These are phyloP conservation scores for Arenicola marina DNA, from an alignment of 2,888 invertebrate species.

Conservation along the genomic window DNA sequence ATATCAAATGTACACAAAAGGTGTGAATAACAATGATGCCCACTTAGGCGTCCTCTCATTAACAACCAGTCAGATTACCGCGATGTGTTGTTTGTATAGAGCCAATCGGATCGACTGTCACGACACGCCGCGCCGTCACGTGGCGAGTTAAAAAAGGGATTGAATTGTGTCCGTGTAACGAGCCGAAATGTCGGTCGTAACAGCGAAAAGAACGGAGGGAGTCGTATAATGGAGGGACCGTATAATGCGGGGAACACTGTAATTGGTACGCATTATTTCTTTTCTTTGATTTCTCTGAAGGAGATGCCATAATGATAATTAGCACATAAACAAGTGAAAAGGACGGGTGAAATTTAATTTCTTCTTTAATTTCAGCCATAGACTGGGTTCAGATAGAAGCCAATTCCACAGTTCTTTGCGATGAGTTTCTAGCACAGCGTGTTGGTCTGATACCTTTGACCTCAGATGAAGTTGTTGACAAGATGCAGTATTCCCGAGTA, in stretches of 20 bases:
- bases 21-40: too few relatives aligned
- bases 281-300: not conserved
- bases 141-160: too few relatives aligned
- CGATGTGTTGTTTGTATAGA: too few relatives aligned
- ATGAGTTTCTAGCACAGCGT: conserved; percentile 97
- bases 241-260: not conserved
- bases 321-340: not conserved
- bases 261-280: not conserved
- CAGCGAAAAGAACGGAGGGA: too few relatives aligned
- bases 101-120: too few relatives aligned
- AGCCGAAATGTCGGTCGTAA: too few relatives aligned
- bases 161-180: too few relatives aligned
- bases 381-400: conserved; percentile 99
- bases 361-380: conserved; percentile 71
- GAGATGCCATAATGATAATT: not conserved
- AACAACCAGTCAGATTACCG: too few relatives aligned
- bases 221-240: too few relatives aligned
- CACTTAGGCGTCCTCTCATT: too few relatives aligned
- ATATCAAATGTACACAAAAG: too few relatives aligned
- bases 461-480: conserved; percentile 94
- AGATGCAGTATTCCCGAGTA: conserved; percentile 86
- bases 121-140: too few relatives aligned
- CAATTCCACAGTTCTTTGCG: conserved; percentile 96
- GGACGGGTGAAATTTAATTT: not conserved
- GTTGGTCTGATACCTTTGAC: conserved; percentile 91